Evolutionary conservation across 2,113 vertebrate species (phyloP), one percentile per base, ranked within the genome.

Genomic region (Porphyrio hochstetteri): DNA sequence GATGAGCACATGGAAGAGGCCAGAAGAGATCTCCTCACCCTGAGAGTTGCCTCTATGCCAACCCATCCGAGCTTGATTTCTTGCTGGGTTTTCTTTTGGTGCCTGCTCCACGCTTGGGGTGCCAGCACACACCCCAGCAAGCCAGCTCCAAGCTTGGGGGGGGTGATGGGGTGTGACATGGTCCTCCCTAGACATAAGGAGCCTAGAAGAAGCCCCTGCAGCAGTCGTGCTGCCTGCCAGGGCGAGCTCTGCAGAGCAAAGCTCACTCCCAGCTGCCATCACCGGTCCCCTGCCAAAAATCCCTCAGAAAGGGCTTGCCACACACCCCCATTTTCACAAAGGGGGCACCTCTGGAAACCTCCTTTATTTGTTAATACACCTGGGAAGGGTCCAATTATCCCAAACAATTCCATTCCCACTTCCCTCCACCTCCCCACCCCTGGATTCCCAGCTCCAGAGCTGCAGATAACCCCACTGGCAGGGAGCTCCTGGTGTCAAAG

Each of bases 301-400:
- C 16, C 46, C 3, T 1, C 23, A 36, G 13, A 42, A 29, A 52
- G 35, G 31, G 53, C 25, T 27, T 53, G 52, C 52, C 52, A 13
- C 52, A 53, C 27, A 14, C 52, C 50, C 50, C 50, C 8, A 0
- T 16, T 24, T 59, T 65, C 3, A 7, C n/a, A 15, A 69, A 19
- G 56, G 18, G 11, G 0, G 0, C 36, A 29, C 11, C 71, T 67
- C 36, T 0, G 0, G 65, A 13, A 33, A 46, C 28, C 33, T 56
- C 75, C 59, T 28, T 50, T 40, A 31, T 0, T 83, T 9, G 2
- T n/a, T 7, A 8, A 21, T 38, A 18, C 67, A 86, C 48, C 90
- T 59, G 64, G 61, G 52, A 20, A 35, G 19, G 74, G 4, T 24
- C 38, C 23, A 69, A 13, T 12, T 44, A 79, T 5, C 74, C 57